Conservation (phyloP, 64 coral and sea anemone species). For the Pocillopora verrucosa region DNA sequence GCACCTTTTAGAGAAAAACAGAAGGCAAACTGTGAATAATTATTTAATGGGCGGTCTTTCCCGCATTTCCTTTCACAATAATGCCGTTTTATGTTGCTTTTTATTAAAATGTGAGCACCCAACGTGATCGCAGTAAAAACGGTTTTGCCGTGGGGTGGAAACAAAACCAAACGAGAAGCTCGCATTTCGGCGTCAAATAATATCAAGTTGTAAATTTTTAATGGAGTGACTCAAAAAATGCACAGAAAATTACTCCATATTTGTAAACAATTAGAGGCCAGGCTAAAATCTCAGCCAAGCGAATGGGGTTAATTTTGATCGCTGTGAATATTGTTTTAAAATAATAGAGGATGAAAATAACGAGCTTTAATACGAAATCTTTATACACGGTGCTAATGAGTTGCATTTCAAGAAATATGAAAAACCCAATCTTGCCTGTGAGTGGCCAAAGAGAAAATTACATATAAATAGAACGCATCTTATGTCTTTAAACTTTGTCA, state of each 20-base stretch:
- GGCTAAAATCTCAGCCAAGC: not conserved
- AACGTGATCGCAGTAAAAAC: not conserved
- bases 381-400: constrained; percentile 2
- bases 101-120: not conserved
- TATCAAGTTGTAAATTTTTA: constrained; percentile 38
- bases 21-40: constrained; percentile 3
- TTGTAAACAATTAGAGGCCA: constrained; percentile 18
- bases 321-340: not conserved
- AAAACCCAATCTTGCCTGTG: not conserved
- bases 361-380: not conserved
- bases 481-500: not conserved
- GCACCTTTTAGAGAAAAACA: constrained; percentile 15
- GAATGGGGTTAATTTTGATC: not conserved
- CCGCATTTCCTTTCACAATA: not conserved
- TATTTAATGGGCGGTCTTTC: constrained; percentile 27
- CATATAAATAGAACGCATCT: not conserved
- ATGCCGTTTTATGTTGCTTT: not conserved
- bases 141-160: not conserved
- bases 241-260: constrained; percentile 22
- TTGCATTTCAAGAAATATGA: not conserved
- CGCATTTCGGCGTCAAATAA: not conserved
- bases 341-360: not conserved
- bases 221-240: constrained; percentile 16
- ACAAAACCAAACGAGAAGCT: not conserved
- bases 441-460: constrained; percentile 29